Evolutionary conservation across 2,113 vertebrate genomes (phyloP), one percentile per base, ranked within the genome.

Genomic region (Sorex fumeus): DNA sequence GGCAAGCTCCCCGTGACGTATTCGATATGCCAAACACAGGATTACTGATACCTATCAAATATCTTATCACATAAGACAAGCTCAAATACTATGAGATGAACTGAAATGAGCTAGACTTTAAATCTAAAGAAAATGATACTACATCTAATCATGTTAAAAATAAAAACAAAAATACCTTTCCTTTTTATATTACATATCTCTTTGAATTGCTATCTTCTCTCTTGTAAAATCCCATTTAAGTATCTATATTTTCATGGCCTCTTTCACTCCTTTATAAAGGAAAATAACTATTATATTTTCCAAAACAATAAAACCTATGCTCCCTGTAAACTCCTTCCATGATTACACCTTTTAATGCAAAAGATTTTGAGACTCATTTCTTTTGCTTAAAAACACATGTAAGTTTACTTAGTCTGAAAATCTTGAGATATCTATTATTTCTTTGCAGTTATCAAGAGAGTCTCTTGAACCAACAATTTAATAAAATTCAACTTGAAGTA

Each of bases 81-180:
- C 34, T 87, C 66, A 87, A 72, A 71, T 71, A 85, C 83, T 47
- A 23, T 86, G 25, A 95, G 57, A 50, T 50, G 32, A 94, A 66
- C 30, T 89, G 15, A 83, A 86, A 80, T 91, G 53, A 94, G 80
- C 30, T 77, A 0, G 21, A 79, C 34, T 84, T 87, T 87, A 47
- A 87, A 34, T 91, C 50, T 83, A 87, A 80, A 60, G 30, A 78
- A 81, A 60, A 6, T 23, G 32, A 50, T 71, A 8, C 21, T n/a
- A 76, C 15, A 7, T 89, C 50, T 87, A 32, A 70, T 93, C 30
- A 72, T 84, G 85, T 28, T 71, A 30, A 89, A 30, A 91, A 50
- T 50, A 50, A 79, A 18, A 50, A 82, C 6, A 81, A 67, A 90
- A 91, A 50, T 27, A 11, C 16, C 23, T 83, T 85, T 34, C 25